A percentile compares a stretch with the other conserved stretches of the same genome.
phyloP scores from a whole-genome alignment of 2,797 vertebrate genomes.

The Hapalemur alaotrensis region DNA sequence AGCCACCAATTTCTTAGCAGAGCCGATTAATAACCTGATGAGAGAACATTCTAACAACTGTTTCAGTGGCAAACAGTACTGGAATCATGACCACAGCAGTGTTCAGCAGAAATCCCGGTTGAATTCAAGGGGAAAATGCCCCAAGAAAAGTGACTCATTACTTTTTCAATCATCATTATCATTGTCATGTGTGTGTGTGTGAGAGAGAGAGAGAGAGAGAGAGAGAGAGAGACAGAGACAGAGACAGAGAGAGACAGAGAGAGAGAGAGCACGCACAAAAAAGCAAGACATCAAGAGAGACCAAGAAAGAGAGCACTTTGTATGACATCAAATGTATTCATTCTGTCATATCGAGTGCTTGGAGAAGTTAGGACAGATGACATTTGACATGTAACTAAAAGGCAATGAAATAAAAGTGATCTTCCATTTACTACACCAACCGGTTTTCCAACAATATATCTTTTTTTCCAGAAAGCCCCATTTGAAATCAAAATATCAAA shows the following conservation, averaged over 20 bases:
- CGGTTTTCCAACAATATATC: background rate
- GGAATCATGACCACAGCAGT: background rate
- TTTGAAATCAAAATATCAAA: slow-evolving; percentile 28
- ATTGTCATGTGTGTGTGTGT: background rate
- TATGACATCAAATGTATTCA: background rate
- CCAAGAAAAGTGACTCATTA: background rate
- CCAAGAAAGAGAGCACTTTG: background rate
- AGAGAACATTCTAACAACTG: slow-evolving; percentile 39
- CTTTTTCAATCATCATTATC: background rate
- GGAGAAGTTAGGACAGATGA: background rate
- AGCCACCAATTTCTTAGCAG: background rate
- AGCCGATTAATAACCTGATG: slow-evolving; percentile 38
- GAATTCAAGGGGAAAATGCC: background rate
- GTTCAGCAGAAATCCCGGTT: slow-evolving; percentile 20
- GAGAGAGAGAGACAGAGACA: background rate
- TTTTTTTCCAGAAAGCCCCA: background rate
- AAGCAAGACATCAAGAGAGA: background rate
- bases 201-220: background rate
- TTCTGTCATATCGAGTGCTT: slow-evolving; percentile 17
- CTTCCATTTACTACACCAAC: background rate
- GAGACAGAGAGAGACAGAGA: background rate
- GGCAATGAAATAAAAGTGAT: slow-evolving; percentile 17
- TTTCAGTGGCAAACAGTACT: background rate
- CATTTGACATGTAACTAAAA: slow-evolving; percentile 31
- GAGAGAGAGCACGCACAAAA: background rate